Percentiles rank a stretch among this genome's conserved stretches.
Conservation (phyloP, 1,140 invertebrate genomes). For the Dryas iulia region DNA sequence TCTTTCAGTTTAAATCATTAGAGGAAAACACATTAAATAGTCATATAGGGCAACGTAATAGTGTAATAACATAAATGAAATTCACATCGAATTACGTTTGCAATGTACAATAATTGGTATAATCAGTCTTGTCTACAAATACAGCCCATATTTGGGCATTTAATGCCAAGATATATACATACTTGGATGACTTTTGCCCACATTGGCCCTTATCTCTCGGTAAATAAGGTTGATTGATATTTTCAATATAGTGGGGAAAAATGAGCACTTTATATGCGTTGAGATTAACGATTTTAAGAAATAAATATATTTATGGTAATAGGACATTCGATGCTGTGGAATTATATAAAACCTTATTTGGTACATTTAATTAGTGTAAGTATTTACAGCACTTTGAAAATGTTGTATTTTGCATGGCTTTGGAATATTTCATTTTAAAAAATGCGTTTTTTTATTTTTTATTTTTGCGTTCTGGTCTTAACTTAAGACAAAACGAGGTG, state of each 20-base stretch:
- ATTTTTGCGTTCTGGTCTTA: no score
- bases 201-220: constrained; percentile 5
- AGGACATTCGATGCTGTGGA: constrained; percentile 25
- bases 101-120: constrained; percentile 33
- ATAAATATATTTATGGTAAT: constrained; percentile 42
- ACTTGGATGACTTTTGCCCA: background rate
- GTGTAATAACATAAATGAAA: constrained; percentile 29
- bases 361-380: constrained; percentile 26
- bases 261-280: constrained; percentile 35
- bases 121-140: constrained; percentile 39
- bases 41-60: constrained; percentile 17
- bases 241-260: background rate
- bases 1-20: background rate
- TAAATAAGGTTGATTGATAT: constrained; percentile 2
- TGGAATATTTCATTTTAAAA: background rate
- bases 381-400: constrained; percentile 15
- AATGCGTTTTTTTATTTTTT: background rate
- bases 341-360: constrained; percentile 27
- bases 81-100: constrained; percentile 23
- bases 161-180: constrained; percentile 32
- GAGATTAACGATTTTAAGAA: constrained; percentile 39
- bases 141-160: constrained; percentile 35
- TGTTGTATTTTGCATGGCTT: background rate
- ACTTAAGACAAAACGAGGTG: no score
- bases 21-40: background rate